A percentile compares a stretch with the other conserved stretches of the same genome.
Evolutionary conservation across 2,797 vertebrate genomes (phyloP).

Genomic region (Ptychobarbus kaznakovi): DNA sequence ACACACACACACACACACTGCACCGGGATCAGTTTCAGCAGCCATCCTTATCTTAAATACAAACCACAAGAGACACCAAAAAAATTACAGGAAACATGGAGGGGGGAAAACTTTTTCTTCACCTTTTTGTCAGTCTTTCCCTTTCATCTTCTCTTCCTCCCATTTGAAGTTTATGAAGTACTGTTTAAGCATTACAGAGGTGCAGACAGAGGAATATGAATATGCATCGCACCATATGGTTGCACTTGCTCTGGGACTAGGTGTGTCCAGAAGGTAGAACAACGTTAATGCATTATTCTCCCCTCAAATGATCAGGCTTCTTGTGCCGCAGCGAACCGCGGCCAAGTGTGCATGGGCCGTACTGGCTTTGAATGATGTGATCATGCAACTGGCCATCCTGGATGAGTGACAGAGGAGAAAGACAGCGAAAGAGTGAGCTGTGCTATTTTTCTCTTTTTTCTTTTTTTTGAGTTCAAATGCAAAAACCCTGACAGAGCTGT

Average conservation of each 20-base stretch:
- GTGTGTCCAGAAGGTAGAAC: slow-evolving; percentile 85
- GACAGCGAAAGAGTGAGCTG: background rate
- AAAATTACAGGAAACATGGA: slow-evolving; percentile 45
- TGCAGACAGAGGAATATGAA: slow-evolving; percentile 76
- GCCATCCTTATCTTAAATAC: slow-evolving; percentile 56
- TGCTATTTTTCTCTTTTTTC: slow-evolving; percentile 51
- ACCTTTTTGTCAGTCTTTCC: slow-evolving; percentile 49
- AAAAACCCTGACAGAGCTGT: slow-evolving; percentile 74
- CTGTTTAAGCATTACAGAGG: slow-evolving; percentile 72
- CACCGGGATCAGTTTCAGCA: slow-evolving; percentile 60
- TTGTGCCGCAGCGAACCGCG: slow-evolving; percentile 53
- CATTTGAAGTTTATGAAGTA: slow-evolving; percentile 76
- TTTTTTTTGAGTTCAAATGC: slow-evolving; percentile 69
- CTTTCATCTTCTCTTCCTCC: slow-evolving; percentile 48
- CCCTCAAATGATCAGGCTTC: slow-evolving; percentile 73
- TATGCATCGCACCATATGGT: slow-evolving; percentile 84
- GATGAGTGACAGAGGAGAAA: slow-evolving; percentile 7
- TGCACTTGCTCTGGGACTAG: slow-evolving; percentile 80
- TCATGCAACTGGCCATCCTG: background rate
- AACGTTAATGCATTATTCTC: slow-evolving; percentile 81
- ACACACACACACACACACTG: slow-evolving; percentile 46
- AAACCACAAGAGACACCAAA: slow-evolving; percentile 44
- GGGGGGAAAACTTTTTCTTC: slow-evolving; percentile 65
- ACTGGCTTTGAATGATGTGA: background rate
- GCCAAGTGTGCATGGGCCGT: background rate